Evolutionary conservation across 1,140 invertebrate genomes (phyloP).

Genomic region (Sinella curviseta): DNA sequence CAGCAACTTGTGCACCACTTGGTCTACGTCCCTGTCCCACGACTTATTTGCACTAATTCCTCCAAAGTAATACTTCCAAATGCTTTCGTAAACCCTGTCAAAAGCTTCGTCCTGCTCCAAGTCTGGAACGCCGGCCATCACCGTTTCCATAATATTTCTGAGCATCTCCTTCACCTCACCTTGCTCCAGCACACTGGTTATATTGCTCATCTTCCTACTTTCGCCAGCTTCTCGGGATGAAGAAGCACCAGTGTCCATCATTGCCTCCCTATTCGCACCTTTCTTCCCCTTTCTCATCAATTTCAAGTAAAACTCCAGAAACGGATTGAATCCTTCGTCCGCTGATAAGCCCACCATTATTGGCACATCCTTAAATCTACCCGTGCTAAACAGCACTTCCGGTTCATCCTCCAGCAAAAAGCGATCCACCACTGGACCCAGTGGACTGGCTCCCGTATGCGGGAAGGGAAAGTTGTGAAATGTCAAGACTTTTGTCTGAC

Average conservation of each 20-base stretch:
- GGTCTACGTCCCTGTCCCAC: background rate
- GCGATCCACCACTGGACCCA: conserved; percentile 1
- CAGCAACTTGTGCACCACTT: background rate
- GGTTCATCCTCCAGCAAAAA: conserved; percentile 20
- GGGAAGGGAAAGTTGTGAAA: conserved; percentile 5
- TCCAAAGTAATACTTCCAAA: conserved; percentile 37
- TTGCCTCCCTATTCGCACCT: background rate
- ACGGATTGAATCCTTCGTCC: conserved; percentile 36
- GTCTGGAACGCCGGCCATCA: conserved; percentile 3
- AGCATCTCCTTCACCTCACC: background rate
- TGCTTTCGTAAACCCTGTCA: conserved; percentile 24
- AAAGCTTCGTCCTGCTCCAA: background rate
- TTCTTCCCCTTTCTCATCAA: background rate
- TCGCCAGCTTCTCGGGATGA: background rate
- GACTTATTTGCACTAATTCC: conserved; percentile 3
- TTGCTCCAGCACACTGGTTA: background rate
- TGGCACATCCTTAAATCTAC: conserved; percentile 30
- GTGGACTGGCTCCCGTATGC: background rate
- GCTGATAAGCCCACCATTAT: conserved; percentile 34
- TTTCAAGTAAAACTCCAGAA: conserved; percentile 38
- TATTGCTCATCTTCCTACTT: background rate
- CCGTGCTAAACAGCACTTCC: conserved; percentile 16
- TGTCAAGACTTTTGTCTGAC: background rate
- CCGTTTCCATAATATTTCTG: conserved; percentile 5
- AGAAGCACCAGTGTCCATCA: background rate